Percentiles rank a stretch among this genome's conserved stretches.
Evolutionary conservation across 2,113 vertebrate species (phyloP).

Genomic region (Microtus pennsylvanicus): DNA sequence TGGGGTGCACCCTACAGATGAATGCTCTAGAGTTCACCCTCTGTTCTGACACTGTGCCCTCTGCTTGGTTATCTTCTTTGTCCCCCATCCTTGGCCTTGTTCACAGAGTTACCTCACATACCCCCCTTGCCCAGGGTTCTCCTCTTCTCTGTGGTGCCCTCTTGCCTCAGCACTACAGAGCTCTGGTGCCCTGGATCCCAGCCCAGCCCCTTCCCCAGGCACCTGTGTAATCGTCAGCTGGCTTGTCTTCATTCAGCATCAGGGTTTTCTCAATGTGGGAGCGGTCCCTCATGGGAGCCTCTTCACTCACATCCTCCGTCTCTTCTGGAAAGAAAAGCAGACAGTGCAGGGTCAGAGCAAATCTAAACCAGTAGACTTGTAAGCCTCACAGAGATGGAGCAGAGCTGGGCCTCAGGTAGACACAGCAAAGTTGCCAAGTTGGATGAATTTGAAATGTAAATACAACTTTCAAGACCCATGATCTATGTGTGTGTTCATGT

Average conservation of each 20-base stretch:
- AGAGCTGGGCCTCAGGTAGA: neutral
- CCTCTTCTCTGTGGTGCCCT: neutral
- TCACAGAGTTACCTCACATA: neutral
- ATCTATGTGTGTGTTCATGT: neutral
- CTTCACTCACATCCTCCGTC: constrained; percentile 86
- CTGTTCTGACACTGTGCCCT: neutral
- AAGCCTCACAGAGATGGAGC: neutral
- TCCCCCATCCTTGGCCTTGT: neutral
- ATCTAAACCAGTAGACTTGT: neutral
- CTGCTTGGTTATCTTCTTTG: neutral
- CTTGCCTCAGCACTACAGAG: neutral
- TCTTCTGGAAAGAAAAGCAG: constrained; percentile 88
- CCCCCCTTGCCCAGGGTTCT: neutral
- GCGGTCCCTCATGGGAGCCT: constrained; percentile 91
- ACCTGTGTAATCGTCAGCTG: constrained; percentile 94
- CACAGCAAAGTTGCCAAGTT: neutral
- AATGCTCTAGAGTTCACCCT: neutral
- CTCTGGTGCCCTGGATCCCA: neutral
- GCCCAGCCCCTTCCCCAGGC: neutral
- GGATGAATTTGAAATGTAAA: neutral
- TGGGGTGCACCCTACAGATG: neutral
- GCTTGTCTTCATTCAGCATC: constrained; percentile 93
- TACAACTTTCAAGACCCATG: neutral
- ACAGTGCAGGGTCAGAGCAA: constrained; percentile 17
- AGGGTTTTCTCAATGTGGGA: constrained; percentile 96